Base-by-base conservation (phyloP, 2,888 invertebrate species). In the Linnaemya vulpina region DNA sequence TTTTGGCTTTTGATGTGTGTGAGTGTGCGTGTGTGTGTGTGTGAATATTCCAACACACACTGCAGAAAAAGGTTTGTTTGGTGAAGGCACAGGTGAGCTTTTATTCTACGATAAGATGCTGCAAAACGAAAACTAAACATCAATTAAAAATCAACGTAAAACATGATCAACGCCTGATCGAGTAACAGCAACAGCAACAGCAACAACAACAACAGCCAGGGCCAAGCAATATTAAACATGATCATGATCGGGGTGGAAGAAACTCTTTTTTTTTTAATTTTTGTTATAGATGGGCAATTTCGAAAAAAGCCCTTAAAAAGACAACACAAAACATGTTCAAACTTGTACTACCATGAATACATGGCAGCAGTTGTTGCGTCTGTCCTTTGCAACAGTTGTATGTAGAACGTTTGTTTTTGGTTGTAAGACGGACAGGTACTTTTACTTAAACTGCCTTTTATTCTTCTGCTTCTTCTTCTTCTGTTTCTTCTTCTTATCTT, bases 81-180 rank as follows among this genome's bases (percentile, higher is more conserved):
- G 74, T 20, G n/a, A 60, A 75, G 71, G 67, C 78, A 84, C 86
- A 86, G 86, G 86, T 86, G 86, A 86, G 73, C 86, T 68, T 35
- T 38, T n/a, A 63, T 62, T 62, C 49, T 22, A 20, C 49, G 49
- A 62, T 60, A 51, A 49, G 65, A 60, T 62, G 46, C 51, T 80
- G 40, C 7, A 25, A 25, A 53, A 35, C n/a, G 11, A 30, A 63
- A 82, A 83, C 78, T 67, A 88, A 88, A 89, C 90, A 91, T 91
- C 91, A 91, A 91, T 91, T 91, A 91, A 91, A 91, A 91, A 91
- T 91, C 91, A 91, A 91, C 91, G 91, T 91, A 90, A 90, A 91
- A 91, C 91, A 91, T 91, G 91, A 91, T 91, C 91, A 90, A 90
- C 89, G 89, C 89, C 90, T 89, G 90, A 89, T 87, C 76, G 74